Evolutionary conservation across 2,113 vertebrate species (phyloP), one percentile per base, ranked within the genome.

Genomic region (Rhineura floridana): DNA sequence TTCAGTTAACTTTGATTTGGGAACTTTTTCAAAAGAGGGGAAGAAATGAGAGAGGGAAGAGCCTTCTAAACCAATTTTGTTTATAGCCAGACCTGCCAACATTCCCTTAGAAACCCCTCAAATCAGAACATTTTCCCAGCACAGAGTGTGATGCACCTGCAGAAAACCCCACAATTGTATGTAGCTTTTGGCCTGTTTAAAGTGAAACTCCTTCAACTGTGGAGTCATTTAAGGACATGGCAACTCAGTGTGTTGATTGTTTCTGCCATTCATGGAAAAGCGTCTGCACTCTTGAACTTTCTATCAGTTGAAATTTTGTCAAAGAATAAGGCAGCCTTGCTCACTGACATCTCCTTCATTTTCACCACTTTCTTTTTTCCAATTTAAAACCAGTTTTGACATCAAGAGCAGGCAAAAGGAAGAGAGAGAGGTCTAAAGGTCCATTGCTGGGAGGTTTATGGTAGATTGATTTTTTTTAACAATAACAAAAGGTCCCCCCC

Each of bases 51-150:
- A 87, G 48, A 79, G 48, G 12, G 30, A 6, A 19, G 77, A n/a
- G 79, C 88, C 73, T 87, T 94, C 94, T 92, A 87, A 92, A 93
- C 89, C 90, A 86, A 91, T 95, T 95, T 93, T 94, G 90, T 94
- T 95, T 93, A 90, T 92, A 91, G 93, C 91, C 87, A 93, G 89
- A 81, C 81, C 86, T 94, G 92, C 94, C 95, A 95, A 67, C 90
- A 93, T 94, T 91, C 78, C 93, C 83, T 93, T 92, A 86, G 93
- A 94, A 95, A 95, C 93, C 25, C 55, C 36, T 81, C 75, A 86
- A 91, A 93, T 93, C 91, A 87, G 94, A 89, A 93, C 93, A 81
- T 55, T 89, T 91, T 93, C 87, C 87, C 90, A 93, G 93, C 83
- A 86, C 92, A 90, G 44, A 81, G 88, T 92, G 86, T 93, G 28